Conservation (phyloP, 1,140 invertebrate species). For the Drosophila parabipectinata region DNA sequence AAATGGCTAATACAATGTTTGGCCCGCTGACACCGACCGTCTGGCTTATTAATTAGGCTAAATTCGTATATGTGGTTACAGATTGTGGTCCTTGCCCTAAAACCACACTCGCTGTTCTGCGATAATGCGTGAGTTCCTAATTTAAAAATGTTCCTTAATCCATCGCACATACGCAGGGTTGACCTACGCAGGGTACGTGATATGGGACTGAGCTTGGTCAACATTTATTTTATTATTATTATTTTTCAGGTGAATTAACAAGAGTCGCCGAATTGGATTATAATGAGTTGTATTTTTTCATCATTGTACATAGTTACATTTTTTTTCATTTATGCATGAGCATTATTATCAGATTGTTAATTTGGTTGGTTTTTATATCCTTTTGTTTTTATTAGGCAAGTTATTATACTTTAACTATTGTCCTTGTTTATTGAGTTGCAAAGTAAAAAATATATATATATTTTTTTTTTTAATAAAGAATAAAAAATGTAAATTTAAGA, state of each 20-base stretch:
- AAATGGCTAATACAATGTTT: slow-evolving; percentile 44
- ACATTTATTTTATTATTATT: background rate
- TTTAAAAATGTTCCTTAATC: background rate
- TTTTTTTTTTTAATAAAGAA: too few relatives aligned
- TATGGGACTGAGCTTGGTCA: background rate
- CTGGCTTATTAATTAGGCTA: slow-evolving; percentile 75
- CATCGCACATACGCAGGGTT: slow-evolving; percentile 52
- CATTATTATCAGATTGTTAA: too few relatives aligned
- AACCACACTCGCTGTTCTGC: slow-evolving; percentile 3
- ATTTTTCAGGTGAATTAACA: background rate
- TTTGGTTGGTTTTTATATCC: too few relatives aligned
- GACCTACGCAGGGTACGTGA: slow-evolving; percentile 1
- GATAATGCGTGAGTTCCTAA: slow-evolving; percentile 10
- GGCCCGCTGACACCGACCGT: slow-evolving; percentile 15
- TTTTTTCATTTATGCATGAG: too few relatives aligned
- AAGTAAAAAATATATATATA: too few relatives aligned
- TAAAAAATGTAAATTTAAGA: background rate
- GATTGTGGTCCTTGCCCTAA: slow-evolving; percentile 57
- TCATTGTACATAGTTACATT: background rate
- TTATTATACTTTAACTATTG: too few relatives aligned
- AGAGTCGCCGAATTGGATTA: background rate
- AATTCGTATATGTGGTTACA: slow-evolving; percentile 61
- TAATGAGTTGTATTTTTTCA: background rate
- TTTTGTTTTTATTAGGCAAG: too few relatives aligned
- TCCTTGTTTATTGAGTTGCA: too few relatives aligned